Evolutionary conservation across 2,888 invertebrate genomes (phyloP).

Genomic region (Pristionchus mayeri): DNA sequence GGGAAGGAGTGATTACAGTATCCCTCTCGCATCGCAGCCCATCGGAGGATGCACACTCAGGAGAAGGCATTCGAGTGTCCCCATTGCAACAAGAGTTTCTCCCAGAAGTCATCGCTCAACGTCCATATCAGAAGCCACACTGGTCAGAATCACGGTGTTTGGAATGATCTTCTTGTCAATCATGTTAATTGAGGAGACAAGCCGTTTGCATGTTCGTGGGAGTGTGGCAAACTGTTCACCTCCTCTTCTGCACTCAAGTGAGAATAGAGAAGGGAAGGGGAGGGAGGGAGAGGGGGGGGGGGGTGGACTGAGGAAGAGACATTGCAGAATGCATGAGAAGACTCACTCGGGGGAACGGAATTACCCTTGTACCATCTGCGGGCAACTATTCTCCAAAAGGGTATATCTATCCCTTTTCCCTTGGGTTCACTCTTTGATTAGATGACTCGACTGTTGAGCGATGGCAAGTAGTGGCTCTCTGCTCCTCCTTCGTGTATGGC

Average conservation of each 20-base stretch:
- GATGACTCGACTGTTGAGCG: not conserved
- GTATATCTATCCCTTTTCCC: not conserved
- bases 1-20: constrained; percentile 51
- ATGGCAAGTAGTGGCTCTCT: too few species aligned
- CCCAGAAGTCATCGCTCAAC: constrained; percentile 60
- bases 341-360: constrained; percentile 59
- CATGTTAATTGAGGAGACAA: constrained; percentile 56
- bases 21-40: constrained; percentile 58
- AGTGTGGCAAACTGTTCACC: constrained; percentile 65
- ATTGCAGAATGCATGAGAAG: constrained; percentile 62
- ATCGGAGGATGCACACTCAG: constrained; percentile 56
- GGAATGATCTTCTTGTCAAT: not conserved
- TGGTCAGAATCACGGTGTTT: constrained; percentile 43
- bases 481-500: too few species aligned
- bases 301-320: not conserved
- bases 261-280: not conserved
- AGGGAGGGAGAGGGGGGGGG: too few species aligned
- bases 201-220: constrained; percentile 67
- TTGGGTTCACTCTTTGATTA: not conserved
- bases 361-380: constrained; percentile 47
- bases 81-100: constrained; percentile 51
- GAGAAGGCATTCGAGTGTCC: constrained; percentile 50
- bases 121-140: constrained; percentile 52
- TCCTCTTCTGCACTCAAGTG: constrained; percentile 60
- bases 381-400: constrained; percentile 50